These are phyloP conservation scores for Cremastinae sp. DNA, from an alignment of 2,888 invertebrate genomes.

Conservation along the genomic window DNA sequence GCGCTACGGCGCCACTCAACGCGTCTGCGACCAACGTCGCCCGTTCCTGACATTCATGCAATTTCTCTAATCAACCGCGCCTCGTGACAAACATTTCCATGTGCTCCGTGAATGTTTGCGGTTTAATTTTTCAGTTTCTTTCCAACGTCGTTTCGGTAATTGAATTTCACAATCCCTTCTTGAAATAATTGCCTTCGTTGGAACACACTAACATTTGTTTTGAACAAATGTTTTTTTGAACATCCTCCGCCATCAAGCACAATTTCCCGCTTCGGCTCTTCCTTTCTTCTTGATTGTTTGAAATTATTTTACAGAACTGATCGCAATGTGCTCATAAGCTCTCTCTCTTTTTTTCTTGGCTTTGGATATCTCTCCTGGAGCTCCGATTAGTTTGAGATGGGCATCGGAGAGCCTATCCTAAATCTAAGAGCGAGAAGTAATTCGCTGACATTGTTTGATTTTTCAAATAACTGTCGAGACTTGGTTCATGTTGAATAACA, in stretches of 20 bases:
- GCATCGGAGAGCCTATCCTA: slow-evolving; percentile 69
- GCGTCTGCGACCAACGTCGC: slow-evolving; percentile 80
- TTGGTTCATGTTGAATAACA: slow-evolving; percentile 51
- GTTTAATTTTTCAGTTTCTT: not conserved
- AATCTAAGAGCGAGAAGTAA: slow-evolving; percentile 74
- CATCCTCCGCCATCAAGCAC: slow-evolving; percentile 68
- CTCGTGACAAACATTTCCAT: slow-evolving; percentile 64
- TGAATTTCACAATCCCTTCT: slow-evolving; percentile 33
- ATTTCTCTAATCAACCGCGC: slow-evolving; percentile 72
- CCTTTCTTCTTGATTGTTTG: not conserved
- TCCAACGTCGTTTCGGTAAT: slow-evolving; percentile 35
- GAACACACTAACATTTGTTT: slow-evolving; percentile 52
- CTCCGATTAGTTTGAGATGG: slow-evolving; percentile 46
- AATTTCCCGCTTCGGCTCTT: slow-evolving; percentile 73
- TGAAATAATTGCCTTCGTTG: slow-evolving; percentile 25
- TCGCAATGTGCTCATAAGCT: not conserved
- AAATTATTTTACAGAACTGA: not conserved
- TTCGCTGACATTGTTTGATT: slow-evolving; percentile 72
- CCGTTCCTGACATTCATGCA: slow-evolving; percentile 80
- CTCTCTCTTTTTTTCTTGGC: slow-evolving; percentile 10
- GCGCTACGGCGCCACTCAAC: slow-evolving; percentile 80
- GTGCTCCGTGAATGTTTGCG: slow-evolving; percentile 1
- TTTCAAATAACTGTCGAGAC: slow-evolving; percentile 54
- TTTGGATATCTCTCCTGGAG: slow-evolving; percentile 40
- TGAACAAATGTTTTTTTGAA: slow-evolving; percentile 64